A percentile compares a stretch with the other conserved stretches of the same genome.
phyloP scores from a whole-genome alignment of 30 jellyfish, hydroid and myxozoan species.

The Aurelia coerulea region DNA sequence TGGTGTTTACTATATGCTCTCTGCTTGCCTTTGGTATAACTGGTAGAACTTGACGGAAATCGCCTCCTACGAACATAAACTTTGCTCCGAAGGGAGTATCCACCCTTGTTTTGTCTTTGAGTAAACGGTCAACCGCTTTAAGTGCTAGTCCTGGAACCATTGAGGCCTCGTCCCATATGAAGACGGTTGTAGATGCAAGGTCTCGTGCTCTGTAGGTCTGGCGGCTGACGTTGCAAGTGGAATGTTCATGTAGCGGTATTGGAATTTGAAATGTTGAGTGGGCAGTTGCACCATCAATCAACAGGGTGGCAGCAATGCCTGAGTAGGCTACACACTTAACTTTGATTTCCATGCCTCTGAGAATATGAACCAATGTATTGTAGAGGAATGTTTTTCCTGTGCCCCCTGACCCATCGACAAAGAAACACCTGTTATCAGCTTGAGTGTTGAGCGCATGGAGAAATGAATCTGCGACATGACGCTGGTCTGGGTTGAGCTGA shows the following conservation, averaged over 20 bases:
- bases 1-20: slow-evolving; percentile 28
- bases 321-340: slow-evolving; percentile 35
- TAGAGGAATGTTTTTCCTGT: slow-evolving; percentile 62
- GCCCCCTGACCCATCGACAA: slow-evolving; percentile 47
- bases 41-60: slow-evolving; percentile 60
- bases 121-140: slow-evolving; percentile 32
- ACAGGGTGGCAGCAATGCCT: slow-evolving; percentile 37
- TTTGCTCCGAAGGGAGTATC: slow-evolving; percentile 54
- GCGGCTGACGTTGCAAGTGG: slow-evolving; percentile 22
- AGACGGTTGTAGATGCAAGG: slow-evolving; percentile 8
- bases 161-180: slow-evolving; percentile 45
- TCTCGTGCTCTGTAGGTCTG: slow-evolving; percentile 30
- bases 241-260: slow-evolving; percentile 14
- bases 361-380: slow-evolving; percentile 7
- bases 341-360: background rate
- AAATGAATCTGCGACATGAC: slow-evolving; percentile 16
- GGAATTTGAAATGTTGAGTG: slow-evolving; percentile 32
- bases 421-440: background rate
- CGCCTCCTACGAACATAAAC: slow-evolving; percentile 36
- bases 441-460: slow-evolving; percentile 19
- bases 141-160: slow-evolving; percentile 49
- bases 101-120: slow-evolving; percentile 27
- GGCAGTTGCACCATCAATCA: slow-evolving; percentile 51
- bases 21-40: slow-evolving; percentile 57
- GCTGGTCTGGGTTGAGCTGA: slow-evolving; percentile 25